Percentiles rank a stretch among this genome's conserved stretches.
Evolutionary conservation across 2,888 invertebrate species (phyloP).

Genomic region (Orgyia antiqua): DNA sequence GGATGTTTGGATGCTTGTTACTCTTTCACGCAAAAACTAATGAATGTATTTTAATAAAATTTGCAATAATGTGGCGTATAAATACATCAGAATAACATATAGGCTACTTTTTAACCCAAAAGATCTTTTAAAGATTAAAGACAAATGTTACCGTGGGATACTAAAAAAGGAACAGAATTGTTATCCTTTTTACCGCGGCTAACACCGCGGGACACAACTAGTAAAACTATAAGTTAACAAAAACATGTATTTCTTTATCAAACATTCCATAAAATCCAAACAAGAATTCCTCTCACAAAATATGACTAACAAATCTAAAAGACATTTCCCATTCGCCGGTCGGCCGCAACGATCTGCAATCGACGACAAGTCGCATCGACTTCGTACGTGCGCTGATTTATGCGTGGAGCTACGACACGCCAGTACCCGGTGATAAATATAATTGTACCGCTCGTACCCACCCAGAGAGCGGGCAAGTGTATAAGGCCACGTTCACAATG

Average conservation of each 20-base stretch:
- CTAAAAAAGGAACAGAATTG: too few relatives aligned
- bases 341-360: slow-evolving; percentile 27
- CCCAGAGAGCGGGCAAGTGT: slow-evolving; percentile 56
- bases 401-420: slow-evolving; percentile 50
- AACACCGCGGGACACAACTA: too few relatives aligned
- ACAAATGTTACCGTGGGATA: too few relatives aligned
- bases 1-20: too few relatives aligned
- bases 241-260: not conserved
- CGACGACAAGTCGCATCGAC: slow-evolving; percentile 38
- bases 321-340: slow-evolving; percentile 30
- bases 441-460: slow-evolving; percentile 57
- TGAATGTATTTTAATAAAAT: too few relatives aligned
- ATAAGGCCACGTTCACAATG: slow-evolving; percentile 40
- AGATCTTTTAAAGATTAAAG: too few relatives aligned
- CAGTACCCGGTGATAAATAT: slow-evolving; percentile 56
- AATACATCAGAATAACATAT: too few relatives aligned
- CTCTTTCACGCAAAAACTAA: too few relatives aligned
- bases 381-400: slow-evolving; percentile 54
- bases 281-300: slow-evolving; percentile 2
- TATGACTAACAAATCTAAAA: slow-evolving; percentile 27
- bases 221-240: too few relatives aligned
- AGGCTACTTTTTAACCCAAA: too few relatives aligned
- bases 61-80: too few relatives aligned
- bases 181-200: too few relatives aligned
- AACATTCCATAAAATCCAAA: not conserved